Evolutionary conservation across 1,140 invertebrate genomes (phyloP).

Genomic region (Scaptomyza pallida): DNA sequence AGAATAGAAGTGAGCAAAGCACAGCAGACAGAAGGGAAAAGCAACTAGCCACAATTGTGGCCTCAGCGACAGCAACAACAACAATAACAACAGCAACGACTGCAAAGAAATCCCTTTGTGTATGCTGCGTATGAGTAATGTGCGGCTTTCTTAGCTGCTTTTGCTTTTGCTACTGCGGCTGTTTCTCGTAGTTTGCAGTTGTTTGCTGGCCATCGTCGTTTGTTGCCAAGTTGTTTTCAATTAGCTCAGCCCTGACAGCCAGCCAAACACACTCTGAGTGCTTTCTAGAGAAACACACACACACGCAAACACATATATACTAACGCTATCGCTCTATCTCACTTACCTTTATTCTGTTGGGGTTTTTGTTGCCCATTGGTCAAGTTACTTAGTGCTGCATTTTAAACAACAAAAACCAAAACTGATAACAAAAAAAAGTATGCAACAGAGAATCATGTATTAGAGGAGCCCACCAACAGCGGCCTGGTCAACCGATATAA

Average conservation of each 20-base stretch:
- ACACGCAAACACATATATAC: slow-evolving; percentile 4
- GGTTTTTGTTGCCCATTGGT: slow-evolving; percentile 18
- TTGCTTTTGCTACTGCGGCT: slow-evolving; percentile 26
- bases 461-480: neutral
- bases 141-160: slow-evolving; percentile 59
- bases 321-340: neutral
- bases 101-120: slow-evolving; percentile 37
- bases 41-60: slow-evolving; percentile 38
- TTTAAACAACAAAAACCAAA: slow-evolving; percentile 23
- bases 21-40: slow-evolving; percentile 15
- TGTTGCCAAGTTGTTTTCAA: slow-evolving; percentile 72
- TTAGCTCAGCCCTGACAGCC: slow-evolving; percentile 60
- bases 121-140: slow-evolving; percentile 75
- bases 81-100: neutral
- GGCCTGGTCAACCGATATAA: slow-evolving; percentile 15
- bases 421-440: neutral
- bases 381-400: slow-evolving; percentile 32
- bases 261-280: slow-evolving; percentile 43
- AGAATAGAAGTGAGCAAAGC: slow-evolving; percentile 4
- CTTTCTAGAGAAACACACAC: slow-evolving; percentile 8
- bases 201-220: slow-evolving; percentile 26
- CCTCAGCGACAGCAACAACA: slow-evolving; percentile 25
- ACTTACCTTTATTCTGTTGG: slow-evolving; percentile 16
- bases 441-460: neutral
- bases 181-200: slow-evolving; percentile 39